Evolutionary conservation across 2,113 vertebrate genomes (phyloP).

Genomic region (Falcunculus frontatus): DNA sequence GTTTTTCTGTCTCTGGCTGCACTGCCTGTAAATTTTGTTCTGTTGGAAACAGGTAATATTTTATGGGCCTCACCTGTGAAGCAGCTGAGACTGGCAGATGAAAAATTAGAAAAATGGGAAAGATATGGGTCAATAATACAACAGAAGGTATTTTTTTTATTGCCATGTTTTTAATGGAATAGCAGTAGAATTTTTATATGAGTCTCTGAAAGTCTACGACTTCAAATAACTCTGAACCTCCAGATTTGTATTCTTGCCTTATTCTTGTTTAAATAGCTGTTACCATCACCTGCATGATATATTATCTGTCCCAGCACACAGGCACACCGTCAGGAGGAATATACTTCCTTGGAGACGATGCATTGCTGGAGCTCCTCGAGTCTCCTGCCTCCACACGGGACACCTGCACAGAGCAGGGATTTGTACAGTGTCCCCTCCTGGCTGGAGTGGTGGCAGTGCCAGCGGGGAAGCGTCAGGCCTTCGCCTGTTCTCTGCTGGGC

Average conservation of each 20-base stretch:
- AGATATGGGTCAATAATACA: not conserved
- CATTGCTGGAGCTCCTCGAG: not conserved
- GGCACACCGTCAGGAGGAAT: not conserved
- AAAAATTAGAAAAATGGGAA: not conserved
- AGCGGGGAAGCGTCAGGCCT: not conserved
- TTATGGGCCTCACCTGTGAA: not conserved
- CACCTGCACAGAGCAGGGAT: not conserved
- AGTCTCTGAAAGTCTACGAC: not conserved
- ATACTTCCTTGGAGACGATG: not conserved
- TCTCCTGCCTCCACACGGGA: not conserved
- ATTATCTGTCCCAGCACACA: not conserved
- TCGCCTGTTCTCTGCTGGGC: fast-evolving
- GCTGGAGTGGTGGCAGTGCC: not conserved
- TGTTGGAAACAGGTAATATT: not conserved
- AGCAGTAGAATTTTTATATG: not conserved
- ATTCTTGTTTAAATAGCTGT: not conserved
- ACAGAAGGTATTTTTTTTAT: not conserved
- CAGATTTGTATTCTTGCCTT: not conserved
- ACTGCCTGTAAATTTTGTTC: not conserved
- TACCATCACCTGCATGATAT: not conserved
- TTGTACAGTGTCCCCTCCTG: not conserved
- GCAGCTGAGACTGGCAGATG: not conserved
- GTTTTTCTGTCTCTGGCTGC: not conserved
- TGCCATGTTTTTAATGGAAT: not conserved
- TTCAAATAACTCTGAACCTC: not conserved